Conservation (phyloP, 1,140 invertebrate genomes). For the Drosophila ananassae region DNA sequence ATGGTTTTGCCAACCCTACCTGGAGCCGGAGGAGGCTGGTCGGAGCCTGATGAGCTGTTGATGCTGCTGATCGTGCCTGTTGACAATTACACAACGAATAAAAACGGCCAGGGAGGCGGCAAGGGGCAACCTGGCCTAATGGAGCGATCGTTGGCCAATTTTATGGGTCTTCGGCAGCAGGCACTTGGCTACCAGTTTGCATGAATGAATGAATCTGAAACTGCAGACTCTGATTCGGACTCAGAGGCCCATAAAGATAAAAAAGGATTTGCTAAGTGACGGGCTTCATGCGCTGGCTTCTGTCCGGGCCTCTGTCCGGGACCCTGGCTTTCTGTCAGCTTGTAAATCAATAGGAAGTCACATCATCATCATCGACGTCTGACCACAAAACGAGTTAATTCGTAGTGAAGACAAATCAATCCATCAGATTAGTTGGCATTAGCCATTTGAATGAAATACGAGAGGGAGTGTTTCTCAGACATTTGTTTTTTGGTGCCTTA, state of each 20-base stretch:
- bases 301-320: conserved; percentile 13
- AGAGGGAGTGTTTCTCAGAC: conserved; percentile 10
- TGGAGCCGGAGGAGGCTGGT: conserved; percentile 3
- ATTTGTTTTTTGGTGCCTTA: not conserved
- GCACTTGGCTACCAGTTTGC: conserved; percentile 72
- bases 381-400: conserved; percentile 48
- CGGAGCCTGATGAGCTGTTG: conserved; percentile 74
- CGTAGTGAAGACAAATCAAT: conserved; percentile 49
- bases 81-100: conserved; percentile 75
- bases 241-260: conserved; percentile 61
- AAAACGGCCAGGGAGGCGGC: not conserved
- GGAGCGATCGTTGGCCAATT: conserved; percentile 76
- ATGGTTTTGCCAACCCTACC: not conserved
- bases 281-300: conserved; percentile 1
- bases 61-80: conserved; percentile 78
- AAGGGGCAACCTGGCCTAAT: conserved; percentile 50
- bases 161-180: conserved; percentile 57
- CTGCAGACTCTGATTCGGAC: conserved; percentile 13
- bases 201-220: conserved; percentile 62
- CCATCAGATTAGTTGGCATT: conserved; percentile 57
- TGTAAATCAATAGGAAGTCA: conserved; percentile 67
- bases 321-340: conserved; percentile 58
- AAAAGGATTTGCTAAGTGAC: conserved; percentile 71
- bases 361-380: conserved; percentile 25
- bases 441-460: conserved; percentile 44